Evolutionary conservation across 2,888 invertebrate genomes (phyloP).

Genomic region (Cybosia mesomella): DNA sequence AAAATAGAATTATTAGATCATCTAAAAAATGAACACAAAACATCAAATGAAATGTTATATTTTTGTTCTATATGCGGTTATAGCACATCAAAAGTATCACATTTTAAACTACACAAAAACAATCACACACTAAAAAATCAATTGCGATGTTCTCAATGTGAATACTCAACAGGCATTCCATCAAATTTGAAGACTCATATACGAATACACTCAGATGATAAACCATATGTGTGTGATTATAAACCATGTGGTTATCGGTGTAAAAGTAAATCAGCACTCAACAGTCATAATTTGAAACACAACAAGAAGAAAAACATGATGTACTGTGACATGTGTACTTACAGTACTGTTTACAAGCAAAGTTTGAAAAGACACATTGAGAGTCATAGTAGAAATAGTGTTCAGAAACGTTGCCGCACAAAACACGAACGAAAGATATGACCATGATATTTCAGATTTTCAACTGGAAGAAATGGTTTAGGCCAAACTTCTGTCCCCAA

Average conservation of each 20-base stretch:
- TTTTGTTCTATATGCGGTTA: constrained; percentile 37
- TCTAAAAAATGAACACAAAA: constrained; percentile 23
- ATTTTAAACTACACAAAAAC: constrained; percentile 40
- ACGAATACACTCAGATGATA: constrained; percentile 53
- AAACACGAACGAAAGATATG: no score
- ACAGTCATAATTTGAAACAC: constrained; percentile 63
- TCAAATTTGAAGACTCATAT: constrained; percentile 62
- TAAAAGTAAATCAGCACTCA: constrained; percentile 55
- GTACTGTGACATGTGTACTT: constrained; percentile 67
- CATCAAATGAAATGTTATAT: constrained; percentile 16
- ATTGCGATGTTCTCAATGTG: constrained; percentile 33
- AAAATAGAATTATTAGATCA: constrained; percentile 25
- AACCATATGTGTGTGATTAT: constrained; percentile 32
- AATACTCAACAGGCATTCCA: constrained; percentile 33
- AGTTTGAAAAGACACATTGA: constrained; percentile 61
- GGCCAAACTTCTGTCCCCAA: no score
- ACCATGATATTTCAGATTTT: no score
- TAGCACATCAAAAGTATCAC: constrained; percentile 39
- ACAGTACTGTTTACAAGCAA: constrained; percentile 65
- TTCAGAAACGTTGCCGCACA: constrained; percentile 31
- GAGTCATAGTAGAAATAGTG: constrained; percentile 56
- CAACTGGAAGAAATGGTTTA: no score
- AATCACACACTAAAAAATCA: constrained; percentile 14
- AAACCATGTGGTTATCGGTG: constrained; percentile 34
- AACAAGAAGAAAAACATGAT: constrained; percentile 54